Base-by-base conservation (phyloP, 2,113 vertebrate species). In the Prietella phreatophila region DNA sequence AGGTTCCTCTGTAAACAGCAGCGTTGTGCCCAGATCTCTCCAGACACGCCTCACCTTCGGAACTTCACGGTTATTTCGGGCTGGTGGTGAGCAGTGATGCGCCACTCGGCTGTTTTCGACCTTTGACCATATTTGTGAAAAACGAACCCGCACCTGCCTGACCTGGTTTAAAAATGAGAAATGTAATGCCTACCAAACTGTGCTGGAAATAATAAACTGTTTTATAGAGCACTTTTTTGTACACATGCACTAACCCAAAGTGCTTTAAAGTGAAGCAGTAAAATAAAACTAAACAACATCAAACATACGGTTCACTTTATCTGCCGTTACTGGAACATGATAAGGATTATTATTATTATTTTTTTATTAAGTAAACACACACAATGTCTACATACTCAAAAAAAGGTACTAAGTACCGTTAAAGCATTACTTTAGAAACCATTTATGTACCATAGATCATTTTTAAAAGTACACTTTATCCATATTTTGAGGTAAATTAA, bases 1-100 rank as follows among this genome's bases (percentile, higher is more conserved):
- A 90, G 87, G 60, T 61, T 76, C 58, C 80, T 84, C 82, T 90
- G 85, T 82, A 85, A 84, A 85, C 90, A 83, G 84, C 85, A n/a
- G 81, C 82, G 58, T 30, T 61, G 85, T 79, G 42, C 79, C 50
- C 86, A 85, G 71, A 85, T 85, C 79, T 71, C 86, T 87, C 63
- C 79, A 87, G 65, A 86, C 85, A 81, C 85, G 56, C 78, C 85
- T 86, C 78, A 67, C 85, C 78, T 81, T 69, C 63, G 42, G 85
- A 67, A 71, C 84, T 56, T 82, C 80, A 42, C 42, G 33, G 56
- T 85, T 85, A 71, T 85, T 85, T 69, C 50, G 1, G 63, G 22
- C 50, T 36, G 65, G 63, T 50, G 27, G 33, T 50, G 42, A 73
- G 65, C 63, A 71, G 42, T 85, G 83, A 85, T 69, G 65, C 30